A percentile compares a stretch with the other conserved stretches of the same genome.
These are phyloP conservation scores for Danio choprae DNA, from an alignment of 2,797 vertebrate genomes.

Conservation along the genomic window DNA sequence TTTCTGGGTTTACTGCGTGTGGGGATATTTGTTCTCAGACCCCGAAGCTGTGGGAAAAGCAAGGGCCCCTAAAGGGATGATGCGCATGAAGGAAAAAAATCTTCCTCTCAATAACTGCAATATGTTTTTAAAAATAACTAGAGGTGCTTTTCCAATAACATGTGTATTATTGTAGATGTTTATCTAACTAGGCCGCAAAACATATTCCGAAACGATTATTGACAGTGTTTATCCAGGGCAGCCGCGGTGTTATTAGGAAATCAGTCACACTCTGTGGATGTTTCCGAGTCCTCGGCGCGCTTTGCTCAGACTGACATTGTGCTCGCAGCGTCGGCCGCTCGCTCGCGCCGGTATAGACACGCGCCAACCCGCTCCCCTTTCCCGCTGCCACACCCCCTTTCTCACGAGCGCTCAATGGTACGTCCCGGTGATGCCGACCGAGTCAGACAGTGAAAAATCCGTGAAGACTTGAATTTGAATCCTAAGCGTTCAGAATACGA, in stretches of 20 bases:
- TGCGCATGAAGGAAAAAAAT: neutral
- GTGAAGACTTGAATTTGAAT: constrained; percentile 52
- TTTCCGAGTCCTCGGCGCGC: constrained; percentile 7
- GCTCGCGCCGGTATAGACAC: constrained; percentile 24
- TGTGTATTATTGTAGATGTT: constrained; percentile 20
- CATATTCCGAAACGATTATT: constrained; percentile 19
- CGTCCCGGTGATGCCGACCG: constrained; percentile 64
- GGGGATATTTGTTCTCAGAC: neutral
- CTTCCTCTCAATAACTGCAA: neutral
- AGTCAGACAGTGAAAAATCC: constrained; percentile 48
- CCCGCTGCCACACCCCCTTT: constrained; percentile 64
- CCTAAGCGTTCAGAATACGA: constrained; percentile 46
- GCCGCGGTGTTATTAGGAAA: constrained; percentile 36
- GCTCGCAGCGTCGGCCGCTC: constrained; percentile 20
- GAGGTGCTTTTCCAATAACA: constrained; percentile 20
- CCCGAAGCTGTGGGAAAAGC: too few relatives aligned
- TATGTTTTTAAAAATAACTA: constrained; percentile 12
- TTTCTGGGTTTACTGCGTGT: neutral
- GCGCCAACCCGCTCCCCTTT: constrained; percentile 20
- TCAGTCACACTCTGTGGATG: constrained; percentile 42
- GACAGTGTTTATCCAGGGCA: constrained; percentile 20
- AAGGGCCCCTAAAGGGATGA: neutral
- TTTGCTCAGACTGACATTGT: constrained; percentile 24
- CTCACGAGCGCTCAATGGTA: constrained; percentile 59
- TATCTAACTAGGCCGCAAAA: constrained; percentile 30